These are phyloP conservation scores for Pedicia rivosa DNA, from an alignment of 2,888 invertebrate genomes.

Conservation along the genomic window DNA sequence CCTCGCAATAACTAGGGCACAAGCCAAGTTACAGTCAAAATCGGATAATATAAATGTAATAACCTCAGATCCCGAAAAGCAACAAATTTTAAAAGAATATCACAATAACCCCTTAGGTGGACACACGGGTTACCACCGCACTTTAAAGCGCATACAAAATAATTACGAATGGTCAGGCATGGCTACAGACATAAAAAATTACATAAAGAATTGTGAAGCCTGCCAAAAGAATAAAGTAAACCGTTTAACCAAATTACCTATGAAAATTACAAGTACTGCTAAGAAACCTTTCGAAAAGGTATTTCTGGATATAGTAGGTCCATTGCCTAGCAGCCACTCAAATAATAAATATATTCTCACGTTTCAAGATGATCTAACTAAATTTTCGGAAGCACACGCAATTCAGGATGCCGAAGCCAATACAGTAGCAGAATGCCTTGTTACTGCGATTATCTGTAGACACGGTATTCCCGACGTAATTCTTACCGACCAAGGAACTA, in stretches of 20 bases:
- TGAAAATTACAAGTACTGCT: not conserved
- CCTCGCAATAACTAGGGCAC: too few relatives aligned
- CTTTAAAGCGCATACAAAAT: too few relatives aligned
- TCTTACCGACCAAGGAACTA: not conserved
- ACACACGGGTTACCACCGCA: too few relatives aligned
- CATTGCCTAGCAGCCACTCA: constrained; percentile 13
- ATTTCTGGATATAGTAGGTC: constrained; percentile 18
- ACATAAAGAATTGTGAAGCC: constrained; percentile 16
- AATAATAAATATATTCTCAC: constrained; percentile 17
- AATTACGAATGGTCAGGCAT: constrained; percentile 11
- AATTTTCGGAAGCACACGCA: constrained; percentile 16
- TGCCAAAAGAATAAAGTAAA: constrained; percentile 16
- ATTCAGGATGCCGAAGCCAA: constrained; percentile 14
- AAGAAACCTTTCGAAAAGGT: constrained; percentile 19
- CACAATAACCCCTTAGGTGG: too few relatives aligned
- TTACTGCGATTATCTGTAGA: not conserved
- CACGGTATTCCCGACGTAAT: not conserved
- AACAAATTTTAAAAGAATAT: too few relatives aligned
- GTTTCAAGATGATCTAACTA: constrained; percentile 16
- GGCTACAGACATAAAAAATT: constrained; percentile 18
- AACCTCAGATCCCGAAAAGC: too few relatives aligned
- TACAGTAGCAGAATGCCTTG: not conserved
- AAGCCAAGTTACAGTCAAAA: too few relatives aligned
- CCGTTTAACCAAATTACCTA: too few relatives aligned
- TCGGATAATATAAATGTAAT: too few relatives aligned